Conservation (phyloP, 1,140 invertebrate genomes). For the Cyclina sinensis region DNA sequence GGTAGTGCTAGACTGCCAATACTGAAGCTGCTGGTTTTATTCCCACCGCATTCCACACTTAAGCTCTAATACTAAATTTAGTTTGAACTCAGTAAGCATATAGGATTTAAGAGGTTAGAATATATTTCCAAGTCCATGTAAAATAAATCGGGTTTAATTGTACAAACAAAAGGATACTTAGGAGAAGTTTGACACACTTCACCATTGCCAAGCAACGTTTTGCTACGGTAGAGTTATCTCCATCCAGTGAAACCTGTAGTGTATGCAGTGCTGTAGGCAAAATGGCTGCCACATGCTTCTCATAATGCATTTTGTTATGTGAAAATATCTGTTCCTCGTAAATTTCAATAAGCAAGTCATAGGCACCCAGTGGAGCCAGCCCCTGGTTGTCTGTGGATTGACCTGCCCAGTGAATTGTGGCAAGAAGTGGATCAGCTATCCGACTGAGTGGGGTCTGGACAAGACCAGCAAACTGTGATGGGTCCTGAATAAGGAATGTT, state of each 20-base stretch:
- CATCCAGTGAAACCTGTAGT: slow-evolving; percentile 66
- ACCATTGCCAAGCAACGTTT: slow-evolving; percentile 75
- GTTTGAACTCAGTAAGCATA: no score
- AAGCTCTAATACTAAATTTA: no score
- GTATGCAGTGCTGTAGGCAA: slow-evolving; percentile 74
- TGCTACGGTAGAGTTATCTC: slow-evolving; percentile 60
- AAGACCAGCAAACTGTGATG: slow-evolving; percentile 47
- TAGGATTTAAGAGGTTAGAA: no score
- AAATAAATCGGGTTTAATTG: no score
- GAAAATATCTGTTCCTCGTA: slow-evolving; percentile 81
- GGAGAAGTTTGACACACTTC: slow-evolving; percentile 75
- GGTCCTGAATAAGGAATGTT: slow-evolving; percentile 66
- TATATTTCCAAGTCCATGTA: no score
- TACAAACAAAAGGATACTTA: slow-evolving; percentile 72
- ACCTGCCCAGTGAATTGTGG: slow-evolving; percentile 78
- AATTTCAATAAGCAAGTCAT: slow-evolving; percentile 80
- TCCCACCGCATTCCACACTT: no score
- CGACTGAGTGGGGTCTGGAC: slow-evolving; percentile 67
- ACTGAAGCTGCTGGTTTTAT: no score
- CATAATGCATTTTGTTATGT: slow-evolving; percentile 70
- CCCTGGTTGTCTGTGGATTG: slow-evolving; percentile 73
- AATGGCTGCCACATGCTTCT: slow-evolving; percentile 71
- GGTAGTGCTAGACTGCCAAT: no score
- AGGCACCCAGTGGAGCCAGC: slow-evolving; percentile 73
- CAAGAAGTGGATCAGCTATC: slow-evolving; percentile 76